Evolutionary conservation across 53 echinoderm and acorn worm species (phyloP), one percentile per base, ranked within the genome.

Genomic region (Patiria pectinifera): DNA sequence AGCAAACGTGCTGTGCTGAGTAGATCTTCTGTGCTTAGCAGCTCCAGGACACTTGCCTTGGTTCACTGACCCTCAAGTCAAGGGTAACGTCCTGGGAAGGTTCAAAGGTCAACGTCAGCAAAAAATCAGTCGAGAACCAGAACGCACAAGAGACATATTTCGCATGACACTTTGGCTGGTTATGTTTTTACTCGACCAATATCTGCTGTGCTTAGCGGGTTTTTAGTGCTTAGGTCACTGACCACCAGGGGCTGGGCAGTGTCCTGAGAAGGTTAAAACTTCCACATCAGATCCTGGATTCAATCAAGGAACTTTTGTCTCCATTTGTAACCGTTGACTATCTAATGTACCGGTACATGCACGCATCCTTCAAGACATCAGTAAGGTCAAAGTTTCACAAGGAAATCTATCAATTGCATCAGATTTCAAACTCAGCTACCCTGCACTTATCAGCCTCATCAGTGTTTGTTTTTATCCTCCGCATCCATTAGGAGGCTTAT

Each of bases 401-500:
- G 66, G 14, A 18, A 66, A 18, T 14, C 14, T 45, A 69, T 62
- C 85, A 25, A 53, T 11, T 62, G 44, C 45, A 85, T 69, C 44
- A 43, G 43, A 11, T 45, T n/a, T 21, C 4, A 74, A 24, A 69
- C 9, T 85, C 85, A 46, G 11, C 61, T 59, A 12, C 21, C 18
- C 26, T 7, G 46, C 18, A 25, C 35, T 85, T 11, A 21, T 45
- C 21, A 59, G 61, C 45, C 9, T 45, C 21, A 85, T 84, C 84
- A 8, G 6, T 79, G 59, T 14, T 18, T 62, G 60, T 83, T 35
- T 35, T 83, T 7, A n/a, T 25, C 16, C 62, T 25, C 62, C 16
- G 61, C 83, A 83, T 85, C 70, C 85, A 84, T 85, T 85, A 85
- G 26, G 79, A 4, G 44, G 45, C 85, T 85, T 62, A 84, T 63